Evolutionary conservation across 2,113 vertebrate species (phyloP).

Genomic region (Xyrauchen texanus): DNA sequence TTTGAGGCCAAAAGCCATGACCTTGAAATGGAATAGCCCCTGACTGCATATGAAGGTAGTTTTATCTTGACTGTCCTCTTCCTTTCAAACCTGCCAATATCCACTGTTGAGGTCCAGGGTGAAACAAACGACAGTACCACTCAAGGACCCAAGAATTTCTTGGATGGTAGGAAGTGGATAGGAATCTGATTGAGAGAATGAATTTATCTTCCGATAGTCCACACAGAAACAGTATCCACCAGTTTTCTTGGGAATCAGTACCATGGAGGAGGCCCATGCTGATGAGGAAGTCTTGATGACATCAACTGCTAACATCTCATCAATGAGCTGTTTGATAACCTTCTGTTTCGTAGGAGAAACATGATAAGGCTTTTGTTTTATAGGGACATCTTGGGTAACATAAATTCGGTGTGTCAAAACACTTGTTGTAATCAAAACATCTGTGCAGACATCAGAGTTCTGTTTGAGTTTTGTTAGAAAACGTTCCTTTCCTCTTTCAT

Average conservation of each 20-base stretch:
- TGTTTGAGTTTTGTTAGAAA: not conserved
- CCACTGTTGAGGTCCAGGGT: not conserved
- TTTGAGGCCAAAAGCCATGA: too few relatives aligned
- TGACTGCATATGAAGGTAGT: too few relatives aligned
- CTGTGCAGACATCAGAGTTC: slow-evolving; percentile 2
- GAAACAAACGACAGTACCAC: not conserved
- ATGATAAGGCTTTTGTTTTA: not conserved
- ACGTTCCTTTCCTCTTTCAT: not conserved
- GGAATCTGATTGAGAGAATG: too few relatives aligned
- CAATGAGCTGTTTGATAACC: not conserved
- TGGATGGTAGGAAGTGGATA: not conserved
- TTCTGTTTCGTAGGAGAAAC: not conserved
- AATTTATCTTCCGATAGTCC: too few relatives aligned
- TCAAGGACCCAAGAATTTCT: not conserved
- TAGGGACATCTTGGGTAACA: not conserved
- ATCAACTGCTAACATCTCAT: not conserved
- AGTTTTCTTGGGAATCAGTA: too few relatives aligned
- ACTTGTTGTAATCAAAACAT: not conserved
- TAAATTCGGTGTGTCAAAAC: not conserved
- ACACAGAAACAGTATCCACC: too few relatives aligned
- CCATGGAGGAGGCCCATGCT: too few relatives aligned
- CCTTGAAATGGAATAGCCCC: too few relatives aligned
- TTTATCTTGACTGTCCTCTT: too few relatives aligned
- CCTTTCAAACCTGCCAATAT: too few relatives aligned
- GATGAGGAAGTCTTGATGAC: too few relatives aligned